A percentile compares a stretch with the other conserved stretches of the same genome.
These are phyloP conservation scores for Hypomesus transpacificus DNA, from an alignment of 2,113 vertebrate species.

Conservation along the genomic window DNA sequence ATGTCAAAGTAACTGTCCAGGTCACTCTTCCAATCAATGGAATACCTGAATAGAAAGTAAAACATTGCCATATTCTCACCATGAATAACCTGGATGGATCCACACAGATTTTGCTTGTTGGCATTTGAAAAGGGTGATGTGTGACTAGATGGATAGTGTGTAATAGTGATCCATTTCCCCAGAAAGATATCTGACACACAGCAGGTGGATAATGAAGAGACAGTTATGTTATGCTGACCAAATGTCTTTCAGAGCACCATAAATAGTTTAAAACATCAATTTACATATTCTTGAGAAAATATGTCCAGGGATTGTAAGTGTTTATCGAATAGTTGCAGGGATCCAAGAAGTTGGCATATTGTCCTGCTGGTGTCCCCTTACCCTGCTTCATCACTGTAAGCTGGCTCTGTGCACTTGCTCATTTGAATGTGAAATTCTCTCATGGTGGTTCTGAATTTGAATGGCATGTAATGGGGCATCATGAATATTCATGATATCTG, in stretches of 20 bases:
- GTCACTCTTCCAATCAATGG: conserved; percentile 92
- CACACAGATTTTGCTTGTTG: conserved; percentile 19
- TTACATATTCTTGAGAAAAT: conserved; percentile 25
- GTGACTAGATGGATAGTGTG: conserved; percentile 39
- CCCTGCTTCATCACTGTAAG: conserved; percentile 11
- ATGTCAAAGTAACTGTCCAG: conserved; percentile 91
- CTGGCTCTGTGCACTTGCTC: conserved; percentile 22
- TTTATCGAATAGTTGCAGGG: no score
- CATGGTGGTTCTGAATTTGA: conserved; percentile 46
- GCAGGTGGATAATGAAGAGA: conserved; percentile 53
- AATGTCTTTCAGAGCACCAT: conserved; percentile 38
- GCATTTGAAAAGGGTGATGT: conserved; percentile 49
- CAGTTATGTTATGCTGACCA: conserved; percentile 50
- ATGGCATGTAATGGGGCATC: conserved; percentile 28
- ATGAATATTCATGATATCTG: conserved; percentile 51
- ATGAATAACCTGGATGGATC: conserved; percentile 35
- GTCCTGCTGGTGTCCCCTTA: no score
- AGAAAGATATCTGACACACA: conserved; percentile 57
- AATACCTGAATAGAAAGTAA: conserved; percentile 78
- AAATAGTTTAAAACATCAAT: conserved; percentile 38
- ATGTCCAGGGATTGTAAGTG: conserved; percentile 37
- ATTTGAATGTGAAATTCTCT: background rate
- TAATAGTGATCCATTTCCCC: conserved; percentile 57
- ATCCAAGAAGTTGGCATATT: no score
- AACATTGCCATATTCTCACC: conserved; percentile 43